Base-by-base conservation (phyloP, 2,797 vertebrate species). In the Onychomys torridus region DNA sequence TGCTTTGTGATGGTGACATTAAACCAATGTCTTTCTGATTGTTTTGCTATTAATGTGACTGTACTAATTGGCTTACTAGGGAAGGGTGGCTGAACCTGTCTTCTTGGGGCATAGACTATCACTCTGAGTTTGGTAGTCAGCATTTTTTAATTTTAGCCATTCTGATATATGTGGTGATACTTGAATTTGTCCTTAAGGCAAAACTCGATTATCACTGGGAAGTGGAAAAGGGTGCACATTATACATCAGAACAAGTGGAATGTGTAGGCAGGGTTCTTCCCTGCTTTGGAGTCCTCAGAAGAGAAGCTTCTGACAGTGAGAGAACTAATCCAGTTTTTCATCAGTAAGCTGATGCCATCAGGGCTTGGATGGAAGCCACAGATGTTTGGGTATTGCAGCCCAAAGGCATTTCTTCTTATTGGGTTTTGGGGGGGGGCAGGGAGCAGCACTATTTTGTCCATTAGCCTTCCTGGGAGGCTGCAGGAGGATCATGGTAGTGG, bases 391-490 rank as follows among this genome's bases (percentile, higher is more conserved):
- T 90, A 76, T 92, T 78, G 95, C 16, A 61, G 34, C 37, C 34
- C 59, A 92, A 14, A 94, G 89, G 57, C 43, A 25, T 83, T 89
- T 12, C 76, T 93, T 55, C 49, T n/a, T 65, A 37, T 32, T 82
- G 78, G 76, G 46, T 34, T 57, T 76, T 82, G n/a, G n/a, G 52
- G 52, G 32, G 37, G 46, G n/a, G 34, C 81, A 81, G 43, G n/a
- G 57, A 95, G 9, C 10, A 65, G 59, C n/a, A 19, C 14, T 63
- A 10, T 21, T 93, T 96, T 79, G 59, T 92, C 57, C n/a, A 43
- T 17, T n/a, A 85, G 55, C 67, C n/a, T 96, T 69, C 85, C 86
- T 92, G 89, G 75, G 85, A 96, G 73, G 23, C 86, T 93, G 25
- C 32, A 27, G 61, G 37, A 55, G 46, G 34, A 49, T 55, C 71